Evolutionary conservation across 2,888 invertebrate genomes (phyloP).

Genomic region (Zhuqinia jingwanae): DNA sequence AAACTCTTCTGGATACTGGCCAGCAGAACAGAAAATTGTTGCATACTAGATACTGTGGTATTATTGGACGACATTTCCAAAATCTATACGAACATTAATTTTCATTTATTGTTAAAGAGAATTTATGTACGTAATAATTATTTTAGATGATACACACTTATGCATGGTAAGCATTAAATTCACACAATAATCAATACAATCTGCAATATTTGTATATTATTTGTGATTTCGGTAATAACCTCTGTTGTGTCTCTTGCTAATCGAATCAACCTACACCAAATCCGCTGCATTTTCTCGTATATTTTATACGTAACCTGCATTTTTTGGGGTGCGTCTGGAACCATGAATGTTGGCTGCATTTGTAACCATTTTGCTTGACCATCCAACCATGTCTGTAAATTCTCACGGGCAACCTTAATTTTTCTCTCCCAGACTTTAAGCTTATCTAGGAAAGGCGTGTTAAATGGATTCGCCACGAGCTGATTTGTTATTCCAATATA

Average conservation of each 20-base stretch:
- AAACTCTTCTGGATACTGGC: conserved; percentile 66
- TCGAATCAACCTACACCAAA: conserved; percentile 90
- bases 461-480: conserved; percentile 89
- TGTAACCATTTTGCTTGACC: conserved; percentile 85
- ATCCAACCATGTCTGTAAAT: conserved; percentile 87
- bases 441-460: conserved; percentile 88
- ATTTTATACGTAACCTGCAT: conserved; percentile 90
- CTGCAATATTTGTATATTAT: neutral
- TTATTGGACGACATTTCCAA: conserved; percentile 85
- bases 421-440: conserved; percentile 89
- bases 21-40: conserved; percentile 67
- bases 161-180: too few species aligned
- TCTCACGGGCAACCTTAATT: conserved; percentile 85
- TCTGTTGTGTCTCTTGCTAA: conserved; percentile 86
- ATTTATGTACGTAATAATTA: too few species aligned
- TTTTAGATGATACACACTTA: too few species aligned
- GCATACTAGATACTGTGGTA: conserved; percentile 71
- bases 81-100: conserved; percentile 84
- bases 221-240: too few species aligned
- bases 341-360: conserved; percentile 70
- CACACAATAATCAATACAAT: too few species aligned
- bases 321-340: conserved; percentile 49
- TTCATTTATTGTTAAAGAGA: conserved; percentile 8
- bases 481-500: conserved; percentile 81
- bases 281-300: conserved; percentile 89